Evolutionary conservation across 2,888 invertebrate genomes (phyloP), one percentile per base, ranked within the genome.

Genomic region (Pasiphila rectangulata): DNA sequence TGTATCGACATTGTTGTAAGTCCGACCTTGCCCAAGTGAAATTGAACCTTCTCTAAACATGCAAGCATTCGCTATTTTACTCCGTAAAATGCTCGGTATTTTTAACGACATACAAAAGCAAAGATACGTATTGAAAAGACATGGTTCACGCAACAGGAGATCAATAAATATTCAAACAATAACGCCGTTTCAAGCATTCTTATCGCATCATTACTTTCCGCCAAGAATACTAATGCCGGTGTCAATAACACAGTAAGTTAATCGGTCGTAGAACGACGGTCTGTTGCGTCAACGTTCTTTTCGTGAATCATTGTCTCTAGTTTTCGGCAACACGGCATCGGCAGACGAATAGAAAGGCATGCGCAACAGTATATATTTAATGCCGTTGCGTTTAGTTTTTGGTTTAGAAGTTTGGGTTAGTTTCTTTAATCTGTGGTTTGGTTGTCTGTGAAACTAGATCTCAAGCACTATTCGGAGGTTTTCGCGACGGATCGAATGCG

Each of bases 191-290:
- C 12, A 17, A 23, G 17, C 19, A 59, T 57, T 59, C 53, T 40
- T 48, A 59, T 49, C 55, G 51, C 40, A 50, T 35, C 16, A 17
- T 44, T 44, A 37, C 38, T 39, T 51, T 50, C 44, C 50, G 44
- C 39, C 20, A 21, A 10, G 59, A 52, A 61, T 61, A 56, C 51
- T 58, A 57, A 61, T 52, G 39, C 17, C 10, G 20, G 46, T 51
- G 58, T 59, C 56, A 54, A 59, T 51, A 52, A 53, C 56, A 54
- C 48, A 20, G 17, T 36, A 36, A 48, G 49, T 50, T 52, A 54
- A 48, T 54, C 54, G 50, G 54, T 48, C 55, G 53, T 12, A 46
- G 42, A 37, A 29, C 29, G 16, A 40, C 21, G 29, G 15, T 38
- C 23, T 17, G 12, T 41, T 45, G 35, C 45, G 37, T 29, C 29